These are phyloP conservation scores for Haemorhous mexicanus DNA, from an alignment of 2,113 vertebrate genomes.

Conservation along the genomic window DNA sequence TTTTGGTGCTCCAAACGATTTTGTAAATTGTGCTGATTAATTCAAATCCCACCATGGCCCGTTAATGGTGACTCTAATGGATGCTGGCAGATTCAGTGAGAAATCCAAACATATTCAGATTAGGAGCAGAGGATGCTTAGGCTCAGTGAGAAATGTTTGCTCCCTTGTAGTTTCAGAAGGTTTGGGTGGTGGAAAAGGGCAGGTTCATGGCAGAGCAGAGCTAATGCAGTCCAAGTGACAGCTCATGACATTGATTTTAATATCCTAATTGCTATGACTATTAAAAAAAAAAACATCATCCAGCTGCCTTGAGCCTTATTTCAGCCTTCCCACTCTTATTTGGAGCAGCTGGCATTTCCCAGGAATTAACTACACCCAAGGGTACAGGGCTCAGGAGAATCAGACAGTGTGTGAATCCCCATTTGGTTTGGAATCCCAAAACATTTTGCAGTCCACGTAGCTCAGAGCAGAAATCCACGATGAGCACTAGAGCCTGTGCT, in stretches of 20 bases:
- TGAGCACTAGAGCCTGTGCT: accelerated
- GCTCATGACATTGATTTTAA: background rate
- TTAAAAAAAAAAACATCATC: accelerated
- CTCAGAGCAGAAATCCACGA: background rate
- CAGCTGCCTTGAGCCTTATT: background rate
- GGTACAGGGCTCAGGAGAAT: background rate
- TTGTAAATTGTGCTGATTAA: background rate
- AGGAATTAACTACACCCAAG: background rate
- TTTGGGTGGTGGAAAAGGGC: background rate
- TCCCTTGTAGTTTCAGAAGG: background rate
- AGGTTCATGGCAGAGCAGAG: background rate
- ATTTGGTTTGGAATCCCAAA: background rate
- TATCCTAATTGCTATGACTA: background rate
- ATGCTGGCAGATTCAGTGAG: background rate
- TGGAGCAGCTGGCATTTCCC: background rate
- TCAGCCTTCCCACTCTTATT: background rate
- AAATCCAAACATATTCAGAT: conserved; percentile 16
- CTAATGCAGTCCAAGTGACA: background rate
- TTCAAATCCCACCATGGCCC: background rate
- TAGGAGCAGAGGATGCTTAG: background rate
- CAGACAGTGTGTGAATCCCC: accelerated
- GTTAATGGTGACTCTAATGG: conserved; percentile 20
- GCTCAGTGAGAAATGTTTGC: background rate
- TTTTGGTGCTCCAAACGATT: background rate
- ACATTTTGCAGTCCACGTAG: background rate